Evolutionary conservation across 2,113 vertebrate species (phyloP), one percentile per base, ranked within the genome.

Genomic region (Halichoeres trimaculatus): DNA sequence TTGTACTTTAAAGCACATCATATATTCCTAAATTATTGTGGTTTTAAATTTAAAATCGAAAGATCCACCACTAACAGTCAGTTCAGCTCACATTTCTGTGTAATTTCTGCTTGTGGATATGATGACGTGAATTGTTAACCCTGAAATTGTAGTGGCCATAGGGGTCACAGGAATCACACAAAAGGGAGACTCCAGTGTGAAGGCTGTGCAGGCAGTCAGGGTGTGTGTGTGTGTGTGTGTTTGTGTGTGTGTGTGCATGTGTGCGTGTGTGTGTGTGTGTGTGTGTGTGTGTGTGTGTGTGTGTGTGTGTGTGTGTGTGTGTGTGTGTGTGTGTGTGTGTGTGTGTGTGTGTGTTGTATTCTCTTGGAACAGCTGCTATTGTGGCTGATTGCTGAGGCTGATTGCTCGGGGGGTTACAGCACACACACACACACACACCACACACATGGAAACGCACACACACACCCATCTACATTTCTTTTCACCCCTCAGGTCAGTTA

Each of bases 401-500:
- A 57, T 52, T 65, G 45, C 79, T 54, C 3, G 43, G 54, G 73
- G 14, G 35, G 76, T 78, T 66, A 80, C 10, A 4, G 22, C 64
- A 10, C 61, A 50, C 59, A 47, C 77, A 65, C 70, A 85, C 41
- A 57, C 62, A 60, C 52, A 52, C 24, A 55, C 26, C 47, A 69
- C 52, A 59, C 67, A 41, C 47, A 10, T 8, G 19, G 62, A 66
- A 10, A 19, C 73, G 58, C 70, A 82, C 74, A 65, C 70, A 85
- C 41, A 57, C 62, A 60, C 43, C 14, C 62, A 67, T 10, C 24
- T 64, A 64, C 70, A 82, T 74, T 83, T 79, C 60, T 78, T 76
- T 81, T 87, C 86, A 85, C 67, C 79, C 83, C 83, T 80, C 58
- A 50, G 81, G 84, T 88, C 76, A 76, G 60, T 83, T 88, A 68